Conservation (phyloP, 2,113 vertebrate species). For the Salvelinus alpinus region DNA sequence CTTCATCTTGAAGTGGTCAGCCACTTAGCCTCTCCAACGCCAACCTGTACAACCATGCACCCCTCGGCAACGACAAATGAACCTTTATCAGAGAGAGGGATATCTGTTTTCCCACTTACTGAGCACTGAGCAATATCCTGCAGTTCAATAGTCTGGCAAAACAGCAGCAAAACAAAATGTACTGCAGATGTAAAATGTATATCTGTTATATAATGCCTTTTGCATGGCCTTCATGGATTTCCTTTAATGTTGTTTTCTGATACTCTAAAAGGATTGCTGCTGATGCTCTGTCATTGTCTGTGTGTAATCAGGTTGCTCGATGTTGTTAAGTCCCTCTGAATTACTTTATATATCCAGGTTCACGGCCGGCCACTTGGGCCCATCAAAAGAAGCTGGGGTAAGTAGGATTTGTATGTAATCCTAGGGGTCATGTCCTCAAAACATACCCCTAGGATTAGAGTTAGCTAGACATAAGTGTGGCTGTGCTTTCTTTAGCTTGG, state of each 20-base stretch:
- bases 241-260: not conserved
- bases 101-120: no score
- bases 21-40: constrained; percentile 9
- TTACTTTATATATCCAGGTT: constrained; percentile 20
- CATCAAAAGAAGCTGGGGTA: constrained; percentile 5
- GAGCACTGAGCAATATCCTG: not conserved
- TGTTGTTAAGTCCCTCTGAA: constrained; percentile 16
- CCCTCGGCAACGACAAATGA: constrained; percentile 5
- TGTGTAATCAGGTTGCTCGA: constrained; percentile 13
- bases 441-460: not conserved
- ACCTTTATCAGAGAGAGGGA: not conserved
- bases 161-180: not conserved
- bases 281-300: not conserved
- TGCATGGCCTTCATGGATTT: not conserved
- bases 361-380: not conserved
- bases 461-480: not conserved
- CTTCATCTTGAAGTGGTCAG: constrained; percentile 24
- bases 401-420: constrained; percentile 1
- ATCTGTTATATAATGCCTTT: not conserved
- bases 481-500: no score
- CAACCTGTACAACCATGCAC: not conserved
- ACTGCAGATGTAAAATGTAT: not conserved
- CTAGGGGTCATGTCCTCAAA: not conserved
- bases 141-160: not conserved
- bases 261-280: not conserved